Evolutionary conservation across 2,113 vertebrate species (phyloP), one percentile per base, ranked within the genome.

Genomic region (Propithecus coquereli): DNA sequence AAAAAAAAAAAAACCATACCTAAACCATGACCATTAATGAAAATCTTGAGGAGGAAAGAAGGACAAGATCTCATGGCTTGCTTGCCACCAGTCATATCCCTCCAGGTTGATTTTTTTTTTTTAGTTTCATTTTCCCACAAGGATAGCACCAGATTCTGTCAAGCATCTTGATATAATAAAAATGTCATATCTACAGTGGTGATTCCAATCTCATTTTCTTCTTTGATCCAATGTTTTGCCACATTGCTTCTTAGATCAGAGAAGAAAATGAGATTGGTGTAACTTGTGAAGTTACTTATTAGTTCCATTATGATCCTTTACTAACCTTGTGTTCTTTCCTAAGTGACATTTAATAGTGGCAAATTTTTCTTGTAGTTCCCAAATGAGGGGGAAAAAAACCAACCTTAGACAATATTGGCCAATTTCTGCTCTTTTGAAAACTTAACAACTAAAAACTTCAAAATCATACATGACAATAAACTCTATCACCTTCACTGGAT

Each of bases 31-130:
- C 80, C 63, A 66, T 47, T 73, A 71, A 52, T 89, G 32, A 88
- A 88, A 96, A 94, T 40, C 84, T 18, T 84, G 3, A 94, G 89
- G 14, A 93, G 73, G 5, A 87, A 88, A 82, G 57, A 89, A 88
- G n/a, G 84, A 84, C 57, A 83, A 84, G 20, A 63, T 52, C 17
- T n/a, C 59, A 1, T 81, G 25, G 47, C 30, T 43, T 91, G 40
- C 73, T n/a, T 91, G 40, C 81, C 66, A 86, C 18, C 25, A 93
- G 34, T 87, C 47, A 74, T 47, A 50, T 66, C 27, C 40, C 37
- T 73, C n/a, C 40, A 94, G 9, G 71, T 22, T 82, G 34, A 32
- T 65, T 65, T 65, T 65, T 37, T 20, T 70, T 70, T 40, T 40
- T 40, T 12, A 8, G 30, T 34, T 82, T 40, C 37, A 71, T 47